phyloP scores from a whole-genome alignment of 92 coral and sea anemone species.

The Phymanthus crucifer region DNA sequence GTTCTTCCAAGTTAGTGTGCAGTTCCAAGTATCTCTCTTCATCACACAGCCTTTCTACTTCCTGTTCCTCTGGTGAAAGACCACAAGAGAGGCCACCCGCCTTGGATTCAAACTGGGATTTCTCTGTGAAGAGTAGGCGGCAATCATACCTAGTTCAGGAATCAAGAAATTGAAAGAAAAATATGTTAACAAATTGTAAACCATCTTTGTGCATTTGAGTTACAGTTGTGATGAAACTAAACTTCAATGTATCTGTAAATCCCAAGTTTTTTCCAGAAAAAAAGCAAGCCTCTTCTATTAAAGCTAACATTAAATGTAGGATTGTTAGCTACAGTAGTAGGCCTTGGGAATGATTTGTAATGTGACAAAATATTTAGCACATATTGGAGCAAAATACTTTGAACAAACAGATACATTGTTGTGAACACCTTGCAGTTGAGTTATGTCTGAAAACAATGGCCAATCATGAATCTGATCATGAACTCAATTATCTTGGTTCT shows the following conservation, averaged over 20 bases:
- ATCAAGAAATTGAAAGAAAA: slow-evolving; percentile 19
- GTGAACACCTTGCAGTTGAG: background rate
- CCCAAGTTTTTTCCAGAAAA: background rate
- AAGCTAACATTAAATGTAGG: background rate
- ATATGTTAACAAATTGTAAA: slow-evolving; percentile 3
- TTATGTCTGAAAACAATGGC: too few species aligned
- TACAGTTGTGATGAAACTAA: background rate
- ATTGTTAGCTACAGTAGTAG: background rate
- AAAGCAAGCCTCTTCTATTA: background rate
- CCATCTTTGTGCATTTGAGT: background rate
- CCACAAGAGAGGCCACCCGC: slow-evolving; percentile 19
- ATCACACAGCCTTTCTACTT: slow-evolving; percentile 77
- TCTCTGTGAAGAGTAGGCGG: slow-evolving; percentile 81
- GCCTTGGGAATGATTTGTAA: too few species aligned
- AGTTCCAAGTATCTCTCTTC: slow-evolving; percentile 91
- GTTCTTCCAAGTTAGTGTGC: slow-evolving; percentile 59
- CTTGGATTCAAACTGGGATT: slow-evolving; percentile 68
- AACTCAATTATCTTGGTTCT: too few species aligned
- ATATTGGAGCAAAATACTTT: background rate
- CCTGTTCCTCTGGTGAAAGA: slow-evolving; percentile 68
- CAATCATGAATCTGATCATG: too few species aligned
- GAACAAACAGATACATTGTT: background rate
- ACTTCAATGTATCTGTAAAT: too few species aligned
- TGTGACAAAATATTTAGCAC: too few species aligned
- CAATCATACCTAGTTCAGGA: slow-evolving; percentile 79